phyloP scores from a whole-genome alignment of 2,113 vertebrate genomes.

The Uria aalge region DNA sequence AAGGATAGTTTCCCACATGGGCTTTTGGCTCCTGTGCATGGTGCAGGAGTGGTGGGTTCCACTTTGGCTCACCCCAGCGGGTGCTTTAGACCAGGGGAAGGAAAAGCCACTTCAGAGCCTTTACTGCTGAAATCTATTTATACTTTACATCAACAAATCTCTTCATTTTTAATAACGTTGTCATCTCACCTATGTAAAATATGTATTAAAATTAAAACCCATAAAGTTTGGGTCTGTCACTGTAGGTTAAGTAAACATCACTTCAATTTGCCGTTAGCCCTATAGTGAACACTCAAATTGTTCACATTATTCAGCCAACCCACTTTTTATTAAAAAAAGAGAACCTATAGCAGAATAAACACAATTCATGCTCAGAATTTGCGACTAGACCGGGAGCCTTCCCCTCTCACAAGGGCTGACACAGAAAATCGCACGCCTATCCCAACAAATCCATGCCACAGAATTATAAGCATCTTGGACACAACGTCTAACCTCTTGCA shows the following conservation, averaged over 20 bases:
- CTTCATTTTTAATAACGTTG: neutral
- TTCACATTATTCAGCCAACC: neutral
- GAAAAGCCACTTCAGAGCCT: neutral
- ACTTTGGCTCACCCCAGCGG: neutral
- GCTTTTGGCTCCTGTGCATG: fast-evolving
- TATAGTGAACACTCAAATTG: neutral
- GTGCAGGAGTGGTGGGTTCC: neutral
- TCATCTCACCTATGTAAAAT: slow-evolving; percentile 16
- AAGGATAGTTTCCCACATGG: neutral
- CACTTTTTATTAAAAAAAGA: neutral
- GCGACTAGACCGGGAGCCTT: fast-evolving
- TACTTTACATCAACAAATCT: neutral
- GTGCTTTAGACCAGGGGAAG: neutral
- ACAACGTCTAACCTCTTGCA: neutral
- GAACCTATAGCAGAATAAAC: neutral
- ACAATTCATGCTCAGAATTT: neutral
- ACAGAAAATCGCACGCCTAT: neutral
- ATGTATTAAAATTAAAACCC: neutral
- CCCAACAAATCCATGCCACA: neutral
- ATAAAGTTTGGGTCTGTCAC: neutral
- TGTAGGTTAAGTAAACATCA: slow-evolving; percentile 28
- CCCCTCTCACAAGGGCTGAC: neutral
- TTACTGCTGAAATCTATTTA: neutral
- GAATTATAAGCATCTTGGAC: neutral
- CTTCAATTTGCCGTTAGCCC: neutral